These are phyloP conservation scores for Karalla daura DNA, from an alignment of 2,797 vertebrate genomes.

Conservation along the genomic window DNA sequence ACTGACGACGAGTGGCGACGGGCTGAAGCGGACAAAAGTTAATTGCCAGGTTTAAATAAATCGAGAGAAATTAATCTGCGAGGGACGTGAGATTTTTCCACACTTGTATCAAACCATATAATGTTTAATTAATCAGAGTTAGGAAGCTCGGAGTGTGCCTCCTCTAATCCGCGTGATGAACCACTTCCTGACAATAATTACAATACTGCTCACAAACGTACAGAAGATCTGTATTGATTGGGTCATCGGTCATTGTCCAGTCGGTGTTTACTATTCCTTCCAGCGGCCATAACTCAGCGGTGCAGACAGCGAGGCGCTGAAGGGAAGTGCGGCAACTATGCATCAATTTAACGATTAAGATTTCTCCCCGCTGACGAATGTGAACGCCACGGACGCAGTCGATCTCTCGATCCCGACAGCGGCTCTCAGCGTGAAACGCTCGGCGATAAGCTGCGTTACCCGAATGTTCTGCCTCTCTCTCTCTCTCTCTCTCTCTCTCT, in stretches of 20 bases:
- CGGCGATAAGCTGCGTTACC: slow-evolving; percentile 42
- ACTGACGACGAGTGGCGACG: no score
- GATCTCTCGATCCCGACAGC: slow-evolving; percentile 46
- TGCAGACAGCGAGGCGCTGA: slow-evolving; percentile 19
- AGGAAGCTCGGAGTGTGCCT: not conserved
- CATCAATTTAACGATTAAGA: slow-evolving; percentile 52
- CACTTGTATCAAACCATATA: not conserved
- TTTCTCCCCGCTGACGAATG: slow-evolving; percentile 47
- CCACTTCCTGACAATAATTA: not conserved
- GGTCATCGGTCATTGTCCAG: slow-evolving; percentile 5
- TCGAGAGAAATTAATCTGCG: no score
- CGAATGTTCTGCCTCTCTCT: slow-evolving; percentile 11
- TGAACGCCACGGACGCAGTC: slow-evolving; percentile 31
- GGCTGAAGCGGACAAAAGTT: no score
- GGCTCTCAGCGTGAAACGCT: slow-evolving; percentile 19
- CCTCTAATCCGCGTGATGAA: slow-evolving; percentile 13
- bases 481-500: no score
- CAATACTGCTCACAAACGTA: slow-evolving; percentile 12
- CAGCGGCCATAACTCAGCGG: slow-evolving; percentile 27
- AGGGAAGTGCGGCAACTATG: slow-evolving; percentile 16
- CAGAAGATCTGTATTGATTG: slow-evolving; percentile 35
- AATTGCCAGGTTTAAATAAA: no score
- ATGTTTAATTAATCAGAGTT: not conserved
- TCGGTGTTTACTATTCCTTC: slow-evolving; percentile 32
- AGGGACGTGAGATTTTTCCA: not conserved